These are phyloP conservation scores for Yponomeuta malinellus DNA, from an alignment of 2,888 invertebrate genomes.

Conservation along the genomic window DNA sequence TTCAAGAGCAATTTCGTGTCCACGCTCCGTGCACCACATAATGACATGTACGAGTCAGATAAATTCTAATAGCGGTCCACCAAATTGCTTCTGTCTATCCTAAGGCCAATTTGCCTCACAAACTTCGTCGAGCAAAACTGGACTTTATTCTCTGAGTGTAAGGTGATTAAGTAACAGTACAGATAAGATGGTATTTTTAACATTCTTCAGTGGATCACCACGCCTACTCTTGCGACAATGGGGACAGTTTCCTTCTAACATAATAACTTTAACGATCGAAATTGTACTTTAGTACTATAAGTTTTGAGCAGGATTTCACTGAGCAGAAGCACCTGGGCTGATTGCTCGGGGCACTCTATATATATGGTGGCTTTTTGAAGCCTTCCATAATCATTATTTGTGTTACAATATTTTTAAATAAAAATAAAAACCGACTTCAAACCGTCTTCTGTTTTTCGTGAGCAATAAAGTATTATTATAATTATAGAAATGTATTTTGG, in stretches of 20 bases:
- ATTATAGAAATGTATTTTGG: no score
- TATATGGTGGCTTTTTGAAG: neutral
- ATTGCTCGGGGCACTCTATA: neutral
- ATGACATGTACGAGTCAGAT: constrained; percentile 34
- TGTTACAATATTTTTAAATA: neutral
- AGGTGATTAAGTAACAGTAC: constrained; percentile 20
- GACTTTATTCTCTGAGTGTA: constrained; percentile 19
- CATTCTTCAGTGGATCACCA: constrained; percentile 47
- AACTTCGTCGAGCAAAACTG: constrained; percentile 18
- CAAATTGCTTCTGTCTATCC: constrained; percentile 45
- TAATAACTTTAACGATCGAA: neutral
- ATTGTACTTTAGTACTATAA: neutral
- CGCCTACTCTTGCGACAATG: constrained; percentile 66
- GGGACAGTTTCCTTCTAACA: constrained; percentile 53
- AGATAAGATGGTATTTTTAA: constrained; percentile 18
- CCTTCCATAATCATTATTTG: constrained; percentile 1
- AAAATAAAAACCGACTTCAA: no score
- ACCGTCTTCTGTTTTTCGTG: no score
- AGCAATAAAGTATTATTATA: no score
- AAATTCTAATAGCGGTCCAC: constrained; percentile 46
- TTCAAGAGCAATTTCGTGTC: constrained; percentile 39
- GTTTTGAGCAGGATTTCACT: neutral
- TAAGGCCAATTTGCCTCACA: constrained; percentile 21
- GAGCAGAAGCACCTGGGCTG: neutral
- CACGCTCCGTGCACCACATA: constrained; percentile 54